Conservation (phyloP, 2,113 vertebrate genomes). For the Eptatretus burgeri region DNA sequence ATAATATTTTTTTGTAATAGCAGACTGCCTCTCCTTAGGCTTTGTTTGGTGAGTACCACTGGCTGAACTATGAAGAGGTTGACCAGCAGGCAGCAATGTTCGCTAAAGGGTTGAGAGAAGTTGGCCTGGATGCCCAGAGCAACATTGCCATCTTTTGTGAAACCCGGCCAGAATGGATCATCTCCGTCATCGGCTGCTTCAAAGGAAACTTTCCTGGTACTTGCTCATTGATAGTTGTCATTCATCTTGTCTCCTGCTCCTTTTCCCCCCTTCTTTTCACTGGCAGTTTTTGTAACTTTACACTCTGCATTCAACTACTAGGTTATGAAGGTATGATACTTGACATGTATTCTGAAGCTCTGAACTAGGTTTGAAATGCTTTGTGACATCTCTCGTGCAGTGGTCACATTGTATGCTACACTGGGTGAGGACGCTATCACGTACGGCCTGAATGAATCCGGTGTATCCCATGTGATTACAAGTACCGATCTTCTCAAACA, state of each 20-base stretch:
- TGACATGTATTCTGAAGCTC: background rate
- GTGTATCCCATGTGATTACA: constrained; percentile 51
- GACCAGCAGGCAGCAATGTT: constrained; percentile 23
- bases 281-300: background rate
- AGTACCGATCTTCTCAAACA: constrained; percentile 52
- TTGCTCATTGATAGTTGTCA: background rate
- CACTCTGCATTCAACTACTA: background rate
- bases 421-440: constrained; percentile 64
- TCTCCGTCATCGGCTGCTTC: constrained; percentile 62
- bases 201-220: constrained; percentile 61
- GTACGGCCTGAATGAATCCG: constrained; percentile 62
- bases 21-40: constrained; percentile 19
- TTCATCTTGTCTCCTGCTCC: background rate
- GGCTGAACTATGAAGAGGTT: constrained; percentile 49
- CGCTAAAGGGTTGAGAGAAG: constrained; percentile 39
- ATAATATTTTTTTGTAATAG: too few relatives aligned
- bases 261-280: constrained; percentile 5
- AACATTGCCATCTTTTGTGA: constrained; percentile 82
- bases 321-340: too few relatives aligned
- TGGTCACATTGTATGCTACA: constrained; percentile 79
- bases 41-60: constrained; percentile 55
- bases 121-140: constrained; percentile 38
- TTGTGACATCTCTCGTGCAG: constrained; percentile 16
- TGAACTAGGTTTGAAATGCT: background rate
- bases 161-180: constrained; percentile 84